Evolutionary conservation across 2,797 vertebrate genomes (phyloP), one percentile per base, ranked within the genome.

Genomic region (Galagoides demidoff): DNA sequence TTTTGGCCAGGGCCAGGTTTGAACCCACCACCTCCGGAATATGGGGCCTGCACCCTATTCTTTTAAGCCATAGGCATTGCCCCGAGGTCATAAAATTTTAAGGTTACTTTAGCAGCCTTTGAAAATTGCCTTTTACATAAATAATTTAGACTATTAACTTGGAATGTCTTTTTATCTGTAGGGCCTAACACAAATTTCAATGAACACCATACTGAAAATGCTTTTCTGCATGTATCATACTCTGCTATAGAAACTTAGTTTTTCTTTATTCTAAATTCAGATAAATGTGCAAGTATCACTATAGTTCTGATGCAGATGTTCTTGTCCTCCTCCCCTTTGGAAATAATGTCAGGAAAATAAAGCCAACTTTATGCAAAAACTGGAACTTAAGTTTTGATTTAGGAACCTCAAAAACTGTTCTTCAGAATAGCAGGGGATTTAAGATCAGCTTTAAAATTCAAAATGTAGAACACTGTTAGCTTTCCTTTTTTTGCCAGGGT

Each of bases 241-340:
- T 34, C n/a, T 57, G 23, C 25, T 45, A 84, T 10, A 77, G 57
- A 86, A 90, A 64, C 2, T 23, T 70, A 77, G 37, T 64, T 87
- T 83, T 61, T 63, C 73, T 89, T 63, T 57, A 74, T 91, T 78
- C 82, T 90, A 83, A 94, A 92, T 92, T 87, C 82, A 89, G 77
- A 37, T n/a, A 90, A 91, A 55, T 71, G 10, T 59, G n/a, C 2
- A 78, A 37, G 12, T n/a, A n/a, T 76, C 84, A 64, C 8, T 39
- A 34, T 37, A 64, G 9, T n/a, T 79, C 89, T 77, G 20, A 63
- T 70, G 61, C 22, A 45, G 55, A 59, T 23, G 23, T 25, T 85
- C 84, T 84, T 27, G 49, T 4, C 49, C 17, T 13, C 22, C 19
- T 37, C 71, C 73, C 57, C 71, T 92, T 34, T 43, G 37, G 66